Evolutionary conservation across 2,113 vertebrate genomes (phyloP).

Genomic region (Chaenocephalus aceratus): DNA sequence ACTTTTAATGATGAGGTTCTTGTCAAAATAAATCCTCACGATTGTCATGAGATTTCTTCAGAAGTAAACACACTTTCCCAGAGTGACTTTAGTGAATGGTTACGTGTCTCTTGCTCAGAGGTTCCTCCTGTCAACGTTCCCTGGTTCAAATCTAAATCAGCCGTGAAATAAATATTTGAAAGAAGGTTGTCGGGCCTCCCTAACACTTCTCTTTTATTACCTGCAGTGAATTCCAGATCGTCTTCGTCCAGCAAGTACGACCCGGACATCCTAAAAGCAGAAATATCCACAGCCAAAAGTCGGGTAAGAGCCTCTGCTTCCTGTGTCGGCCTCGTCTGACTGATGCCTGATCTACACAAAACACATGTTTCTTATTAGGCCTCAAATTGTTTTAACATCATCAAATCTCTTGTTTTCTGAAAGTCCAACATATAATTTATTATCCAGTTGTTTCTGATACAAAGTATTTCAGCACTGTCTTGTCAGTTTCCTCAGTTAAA

Average conservation of each 20-base stretch:
- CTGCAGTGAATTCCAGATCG: conserved; percentile 94
- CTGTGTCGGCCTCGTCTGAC: neutral
- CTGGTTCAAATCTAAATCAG: neutral
- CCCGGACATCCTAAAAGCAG: conserved; percentile 98
- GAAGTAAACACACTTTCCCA: neutral
- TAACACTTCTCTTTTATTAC: conserved; percentile 3
- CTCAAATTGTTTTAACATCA: no score
- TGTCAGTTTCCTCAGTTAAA: no score
- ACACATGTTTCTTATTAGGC: neutral
- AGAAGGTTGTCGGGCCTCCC: neutral
- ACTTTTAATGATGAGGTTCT: neutral
- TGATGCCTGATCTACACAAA: neutral
- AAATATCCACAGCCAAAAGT: conserved; percentile 96
- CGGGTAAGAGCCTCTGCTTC: conserved; percentile 85
- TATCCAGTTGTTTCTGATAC: no score
- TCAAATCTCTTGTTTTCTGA: no score
- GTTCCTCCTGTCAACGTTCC: neutral
- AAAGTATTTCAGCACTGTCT: neutral
- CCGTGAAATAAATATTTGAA: neutral
- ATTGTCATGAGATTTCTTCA: neutral
- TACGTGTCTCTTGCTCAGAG: neutral
- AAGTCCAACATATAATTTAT: no score
- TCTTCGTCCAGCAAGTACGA: conserved; percentile 98
- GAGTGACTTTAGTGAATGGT: neutral
- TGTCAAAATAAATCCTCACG: neutral